Evolutionary conservation across 2,888 invertebrate genomes (phyloP), one percentile per base, ranked within the genome.

Genomic region (Pristionchus japonicus): DNA sequence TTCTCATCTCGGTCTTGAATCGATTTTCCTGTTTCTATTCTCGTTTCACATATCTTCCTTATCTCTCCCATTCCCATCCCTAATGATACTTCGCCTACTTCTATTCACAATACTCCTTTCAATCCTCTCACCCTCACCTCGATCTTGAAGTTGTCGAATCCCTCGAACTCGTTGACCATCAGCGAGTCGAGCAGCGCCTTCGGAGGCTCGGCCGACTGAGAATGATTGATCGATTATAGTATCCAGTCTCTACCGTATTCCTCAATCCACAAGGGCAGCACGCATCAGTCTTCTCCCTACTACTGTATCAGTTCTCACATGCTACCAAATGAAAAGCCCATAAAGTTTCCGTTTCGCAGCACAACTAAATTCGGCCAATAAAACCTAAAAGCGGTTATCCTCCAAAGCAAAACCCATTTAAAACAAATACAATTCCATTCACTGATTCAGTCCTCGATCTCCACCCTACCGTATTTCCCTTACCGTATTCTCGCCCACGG

Each of bases 401-500:
- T n/a, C n/a, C n/a, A n/a, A n/a, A n/a, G n/a, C n/a, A n/a, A n/a
- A n/a, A n/a, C n/a, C n/a, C n/a, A n/a, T n/a, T n/a, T n/a, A 27
- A 52, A 52, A 20, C 17, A 20, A 49, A 15, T 49, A 49, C 11
- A 13, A 3, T 3, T 49, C 49, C 49, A 3, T 7, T 13, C 49
- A 49, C 17, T n/a, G 1, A 31, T 80, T 27, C n/a, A 40, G 15
- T 20, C 4, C 70, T 20, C 57, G 15, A 11, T 85, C 52, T 31
- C 40, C 23, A 61, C 49, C 23, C 11, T 49, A 49, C 57, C 40
- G n/a, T 40, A 15, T 27, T 27, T 37, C n/a, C 11, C 80, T 13
- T 94, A 97, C 97, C 95, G 97, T 97, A 95, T 97, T 97, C 90
- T 96, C 96, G 86, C 96, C 96, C 92, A 97, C 96, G 0, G 97